Evolutionary conservation across 30 jellyfish, hydroid and myxozoan genomes (phyloP).

Genomic region (Pseudorhiza aurosa): DNA sequence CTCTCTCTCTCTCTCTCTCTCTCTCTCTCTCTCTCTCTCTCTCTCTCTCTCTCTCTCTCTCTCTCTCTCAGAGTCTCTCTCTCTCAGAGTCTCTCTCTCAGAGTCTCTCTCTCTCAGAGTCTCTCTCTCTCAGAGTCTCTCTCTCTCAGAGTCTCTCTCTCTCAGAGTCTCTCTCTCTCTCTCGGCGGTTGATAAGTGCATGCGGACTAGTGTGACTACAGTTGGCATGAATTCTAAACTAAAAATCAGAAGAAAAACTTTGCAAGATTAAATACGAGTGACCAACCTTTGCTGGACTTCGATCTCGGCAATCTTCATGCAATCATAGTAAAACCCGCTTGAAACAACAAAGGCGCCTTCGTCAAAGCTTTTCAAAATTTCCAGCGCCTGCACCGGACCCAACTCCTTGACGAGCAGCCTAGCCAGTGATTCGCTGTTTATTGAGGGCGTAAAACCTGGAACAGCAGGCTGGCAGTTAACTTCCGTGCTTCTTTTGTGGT

Average conservation of each 20-base stretch:
- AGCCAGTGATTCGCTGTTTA: constrained; percentile 43
- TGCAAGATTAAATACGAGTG: not conserved
- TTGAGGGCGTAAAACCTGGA: constrained; percentile 55
- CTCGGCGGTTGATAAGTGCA: too few relatives aligned
- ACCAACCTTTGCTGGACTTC: constrained; percentile 58
- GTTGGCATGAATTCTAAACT: too few relatives aligned
- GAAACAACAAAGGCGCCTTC: constrained; percentile 8
- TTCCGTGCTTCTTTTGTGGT: constrained; percentile 25
- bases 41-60: not conserved
- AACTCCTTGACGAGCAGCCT: constrained; percentile 57
- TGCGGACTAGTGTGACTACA: too few relatives aligned
- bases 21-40: not conserved
- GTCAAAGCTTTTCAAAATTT: constrained; percentile 7
- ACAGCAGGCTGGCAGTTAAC: constrained; percentile 50
- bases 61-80: too few relatives aligned
- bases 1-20: not conserved
- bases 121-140: too few relatives aligned
- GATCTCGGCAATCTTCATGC: constrained; percentile 50
- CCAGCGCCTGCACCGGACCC: constrained; percentile 45
- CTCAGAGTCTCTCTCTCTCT: too few relatives aligned
- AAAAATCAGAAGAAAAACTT: too few relatives aligned
- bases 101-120: too few relatives aligned
- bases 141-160: too few relatives aligned
- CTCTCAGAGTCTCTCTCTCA: too few relatives aligned
- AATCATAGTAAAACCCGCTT: constrained; percentile 22